A percentile compares a stretch with the other conserved stretches of the same genome.
phyloP scores from a whole-genome alignment of 2,113 vertebrate species.

The Montifringilla adamsi region DNA sequence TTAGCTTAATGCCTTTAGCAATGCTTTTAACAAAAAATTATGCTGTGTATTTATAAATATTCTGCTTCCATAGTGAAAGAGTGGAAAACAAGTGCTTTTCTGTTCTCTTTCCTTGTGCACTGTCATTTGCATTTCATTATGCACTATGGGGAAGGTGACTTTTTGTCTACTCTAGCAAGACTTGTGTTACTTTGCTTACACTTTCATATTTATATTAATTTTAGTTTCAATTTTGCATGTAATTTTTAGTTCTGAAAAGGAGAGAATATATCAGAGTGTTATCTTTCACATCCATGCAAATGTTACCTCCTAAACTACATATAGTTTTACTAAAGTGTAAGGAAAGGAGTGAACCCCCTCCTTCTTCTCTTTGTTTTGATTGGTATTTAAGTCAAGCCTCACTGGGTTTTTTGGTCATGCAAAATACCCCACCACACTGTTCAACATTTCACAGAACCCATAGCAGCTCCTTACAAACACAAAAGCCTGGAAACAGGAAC shows the following conservation, averaged over 20 bases:
- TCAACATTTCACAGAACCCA: background rate
- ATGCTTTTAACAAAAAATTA: background rate
- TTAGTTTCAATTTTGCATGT: conserved; percentile 17
- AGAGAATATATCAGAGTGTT: background rate
- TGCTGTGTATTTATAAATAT: background rate
- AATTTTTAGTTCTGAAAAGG: background rate
- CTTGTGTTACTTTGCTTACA: background rate
- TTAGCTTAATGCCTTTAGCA: background rate
- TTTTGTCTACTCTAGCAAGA: background rate
- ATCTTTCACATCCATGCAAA: background rate
- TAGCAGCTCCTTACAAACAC: background rate
- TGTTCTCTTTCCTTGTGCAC: background rate
- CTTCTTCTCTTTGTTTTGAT: background rate
- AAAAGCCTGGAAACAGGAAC: background rate
- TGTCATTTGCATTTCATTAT: background rate
- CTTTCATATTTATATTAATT: background rate
- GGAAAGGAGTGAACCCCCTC: background rate
- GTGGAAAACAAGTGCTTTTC: conserved; percentile 1
- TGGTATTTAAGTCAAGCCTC: conserved; percentile 3
- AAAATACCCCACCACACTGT: background rate
- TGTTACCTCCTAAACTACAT: background rate
- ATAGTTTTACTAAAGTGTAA: background rate
- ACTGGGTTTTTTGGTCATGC: background rate
- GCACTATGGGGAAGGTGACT: background rate
- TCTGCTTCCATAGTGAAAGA: background rate